Evolutionary conservation across 2,113 vertebrate species (phyloP).

Genomic region (Salvelinus sp.): DNA sequence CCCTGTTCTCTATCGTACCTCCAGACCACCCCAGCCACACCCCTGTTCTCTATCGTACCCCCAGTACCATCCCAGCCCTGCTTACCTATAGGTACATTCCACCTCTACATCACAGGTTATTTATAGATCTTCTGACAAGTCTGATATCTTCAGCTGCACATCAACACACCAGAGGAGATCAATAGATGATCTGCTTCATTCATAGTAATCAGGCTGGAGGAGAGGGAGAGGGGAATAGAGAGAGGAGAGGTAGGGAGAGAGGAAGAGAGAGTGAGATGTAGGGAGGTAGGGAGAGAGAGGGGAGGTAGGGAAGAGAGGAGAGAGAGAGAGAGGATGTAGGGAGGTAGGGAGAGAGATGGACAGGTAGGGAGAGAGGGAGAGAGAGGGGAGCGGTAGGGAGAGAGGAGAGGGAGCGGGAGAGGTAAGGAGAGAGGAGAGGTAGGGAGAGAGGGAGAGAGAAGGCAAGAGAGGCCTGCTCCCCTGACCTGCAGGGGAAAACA

Average conservation of each 20-base stretch:
- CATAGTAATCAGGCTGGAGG: constrained; percentile 71
- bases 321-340: no score
- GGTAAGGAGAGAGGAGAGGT: constrained; percentile 30
- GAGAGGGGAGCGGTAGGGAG: neutral
- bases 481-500: neutral
- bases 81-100: neutral
- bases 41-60: neutral
- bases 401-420: constrained; percentile 29
- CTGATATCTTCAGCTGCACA: constrained; percentile 70
- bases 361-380: constrained; percentile 62
- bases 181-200: constrained; percentile 75
- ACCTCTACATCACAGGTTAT: constrained; percentile 39
- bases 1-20: neutral
- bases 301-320: constrained; percentile 35
- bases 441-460: constrained; percentile 28
- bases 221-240: no score
- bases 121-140: constrained; percentile 68
- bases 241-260: no score
- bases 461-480: constrained; percentile 10
- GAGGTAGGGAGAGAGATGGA: constrained; percentile 48
- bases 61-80: neutral
- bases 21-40: neutral
- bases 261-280: no score
- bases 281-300: no score
- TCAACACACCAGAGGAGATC: constrained; percentile 68